Conservation (phyloP, 2,888 invertebrate genomes). For the Opisthograptis luteolata region DNA sequence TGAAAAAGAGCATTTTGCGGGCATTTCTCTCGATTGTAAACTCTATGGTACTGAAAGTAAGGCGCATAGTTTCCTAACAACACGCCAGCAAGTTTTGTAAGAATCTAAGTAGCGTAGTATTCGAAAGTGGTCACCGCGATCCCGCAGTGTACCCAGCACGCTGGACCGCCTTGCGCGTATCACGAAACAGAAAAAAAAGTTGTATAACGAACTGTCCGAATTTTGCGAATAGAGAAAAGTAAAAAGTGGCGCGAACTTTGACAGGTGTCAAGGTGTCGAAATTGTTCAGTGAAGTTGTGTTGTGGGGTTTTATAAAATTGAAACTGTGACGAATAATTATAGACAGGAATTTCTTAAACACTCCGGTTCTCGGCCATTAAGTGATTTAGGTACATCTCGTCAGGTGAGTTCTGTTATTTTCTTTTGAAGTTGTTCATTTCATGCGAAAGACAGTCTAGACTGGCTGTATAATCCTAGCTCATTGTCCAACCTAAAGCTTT, state of each 20-base stretch:
- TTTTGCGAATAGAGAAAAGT: conserved; percentile 12
- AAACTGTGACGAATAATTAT: conserved; percentile 1
- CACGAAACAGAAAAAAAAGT: conserved; percentile 19
- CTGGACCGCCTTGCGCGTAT: conserved; percentile 27
- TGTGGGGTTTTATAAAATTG: conserved; percentile 18
- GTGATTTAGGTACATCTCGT: background rate
- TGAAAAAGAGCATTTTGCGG: background rate
- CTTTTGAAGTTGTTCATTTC: background rate
- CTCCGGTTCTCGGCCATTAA: background rate
- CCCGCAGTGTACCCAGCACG: conserved; percentile 19
- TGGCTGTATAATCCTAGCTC: too few relatives aligned
- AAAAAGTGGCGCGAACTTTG: conserved; percentile 34
- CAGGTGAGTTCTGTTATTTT: conserved; percentile 2
- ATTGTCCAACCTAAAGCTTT: too few relatives aligned
- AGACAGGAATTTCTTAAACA: background rate
- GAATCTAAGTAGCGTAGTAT: conserved; percentile 24
- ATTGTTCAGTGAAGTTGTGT: conserved; percentile 17
- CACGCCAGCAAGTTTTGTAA: conserved; percentile 2
- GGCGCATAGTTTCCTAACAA: conserved; percentile 15
- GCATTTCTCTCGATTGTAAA: conserved; percentile 1
- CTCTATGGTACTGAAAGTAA: conserved; percentile 13
- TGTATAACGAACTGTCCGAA: conserved; percentile 20
- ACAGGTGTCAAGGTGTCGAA: conserved; percentile 29
- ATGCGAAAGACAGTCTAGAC: too few relatives aligned
- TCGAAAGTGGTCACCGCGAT: conserved; percentile 31